Conservation (phyloP, 2,113 vertebrate species). For the Zeus faber region DNA sequence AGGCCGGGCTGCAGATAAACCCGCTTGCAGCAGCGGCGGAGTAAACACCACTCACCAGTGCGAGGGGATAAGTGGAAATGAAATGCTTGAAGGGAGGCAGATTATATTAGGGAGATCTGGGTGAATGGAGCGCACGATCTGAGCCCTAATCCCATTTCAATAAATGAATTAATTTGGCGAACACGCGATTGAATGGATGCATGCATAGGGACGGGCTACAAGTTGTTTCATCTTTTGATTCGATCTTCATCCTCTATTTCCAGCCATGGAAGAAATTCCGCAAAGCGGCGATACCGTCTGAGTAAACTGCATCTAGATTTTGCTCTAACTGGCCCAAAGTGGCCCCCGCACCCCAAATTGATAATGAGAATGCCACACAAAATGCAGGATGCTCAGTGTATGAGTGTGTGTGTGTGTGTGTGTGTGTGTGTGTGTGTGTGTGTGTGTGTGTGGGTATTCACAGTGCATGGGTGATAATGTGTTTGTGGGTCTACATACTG, state of each 20-base stretch:
- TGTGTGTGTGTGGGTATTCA: not conserved
- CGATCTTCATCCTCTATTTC: too few species aligned
- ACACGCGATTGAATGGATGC: slow-evolving; percentile 32
- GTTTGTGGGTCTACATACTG: too few species aligned
- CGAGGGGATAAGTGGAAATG: slow-evolving; percentile 55
- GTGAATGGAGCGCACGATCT: slow-evolving; percentile 55
- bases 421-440: slow-evolving; percentile 11
- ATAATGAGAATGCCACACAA: too few species aligned
- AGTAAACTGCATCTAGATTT: too few species aligned
- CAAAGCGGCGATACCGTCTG: too few species aligned
- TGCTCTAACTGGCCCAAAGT: too few species aligned
- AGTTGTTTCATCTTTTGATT: too few species aligned
- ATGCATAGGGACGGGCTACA: slow-evolving; percentile 16
- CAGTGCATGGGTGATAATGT: not conserved
- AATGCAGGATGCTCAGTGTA: slow-evolving; percentile 6
- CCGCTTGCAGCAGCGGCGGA: too few species aligned
- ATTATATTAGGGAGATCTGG: slow-evolving; percentile 63
- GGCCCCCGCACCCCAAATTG: too few species aligned
- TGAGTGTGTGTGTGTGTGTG: slow-evolving; percentile 10
- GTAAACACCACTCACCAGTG: too few species aligned
- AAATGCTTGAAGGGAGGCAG: slow-evolving; percentile 62
- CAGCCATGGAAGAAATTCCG: too few species aligned
- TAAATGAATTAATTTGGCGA: slow-evolving; percentile 54
- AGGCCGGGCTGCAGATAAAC: too few species aligned
- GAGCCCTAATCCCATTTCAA: slow-evolving; percentile 58